Base-by-base conservation (phyloP, 30 jellyfish, hydroid and myxozoan species). In the Cassiopea xamachana region DNA sequence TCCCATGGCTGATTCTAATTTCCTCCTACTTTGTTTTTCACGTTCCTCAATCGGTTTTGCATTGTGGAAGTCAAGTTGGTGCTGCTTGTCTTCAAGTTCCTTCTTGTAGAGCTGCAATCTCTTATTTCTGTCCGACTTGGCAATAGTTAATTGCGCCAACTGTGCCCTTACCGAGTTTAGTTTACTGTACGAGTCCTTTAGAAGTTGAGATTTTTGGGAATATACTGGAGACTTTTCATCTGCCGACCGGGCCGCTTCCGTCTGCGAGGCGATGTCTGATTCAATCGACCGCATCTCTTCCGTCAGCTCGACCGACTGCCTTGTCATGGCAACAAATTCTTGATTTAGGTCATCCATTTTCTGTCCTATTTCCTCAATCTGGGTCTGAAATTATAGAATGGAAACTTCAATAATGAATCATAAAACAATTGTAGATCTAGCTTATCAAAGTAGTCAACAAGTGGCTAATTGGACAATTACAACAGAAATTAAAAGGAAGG, bases 91-190 rank as follows among this genome's bases (percentile, higher is more conserved):
- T 14, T 94, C 93, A 1, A 94, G 59, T 73, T 94, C 97, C 80
- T 94, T 90, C 61, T 69, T 77, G 75, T 77, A 90, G 27, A 87
- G 76, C 70, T 86, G 93, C 72, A 94, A 75, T 49, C 97, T 71
- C 69, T 90, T 91, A 47, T 80, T 84, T 27, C 93, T 72, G 70
- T 94, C 98, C 18, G 96, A 82, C 60, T 90, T 94, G 17, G 98
- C 97, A 16, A 94, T 92, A 7, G 93, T 81, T 15, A 88, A 90
- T 59, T 88, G 97, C 1, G 98, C 96, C 6, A 94, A 89, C 80
- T 94, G 98, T 8, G 98, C 91, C 19, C 98, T 93, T 19, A 92
- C 97, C 12, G 97, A 93, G 82, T 80, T 90, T 49, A 94, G 91
- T 75, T 94, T 90, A 73, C 88, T 81, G 78, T 87, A 89, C 2